Evolutionary conservation across 2,797 vertebrate species (phyloP), one percentile per base, ranked within the genome.

Genomic region (Sebastolobus altivelis): DNA sequence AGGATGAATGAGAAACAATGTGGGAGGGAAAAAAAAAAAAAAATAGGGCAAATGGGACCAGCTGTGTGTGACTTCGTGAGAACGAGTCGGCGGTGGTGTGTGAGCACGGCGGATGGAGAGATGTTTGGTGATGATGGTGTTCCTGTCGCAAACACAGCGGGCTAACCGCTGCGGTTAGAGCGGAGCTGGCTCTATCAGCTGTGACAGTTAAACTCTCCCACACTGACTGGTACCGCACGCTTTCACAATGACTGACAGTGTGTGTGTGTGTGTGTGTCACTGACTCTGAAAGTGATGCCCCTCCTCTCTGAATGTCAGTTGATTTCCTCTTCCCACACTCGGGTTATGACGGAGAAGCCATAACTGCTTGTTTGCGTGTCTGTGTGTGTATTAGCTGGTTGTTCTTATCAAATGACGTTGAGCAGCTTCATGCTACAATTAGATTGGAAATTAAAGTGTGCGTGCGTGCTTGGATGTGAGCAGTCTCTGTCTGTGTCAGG

Each of bases 241-340:
- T 95, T 94, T 94, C 92, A 87, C 65, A 89, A 89, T 93, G 89
- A 94, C 87, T 90, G 79, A 66, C 27, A 46, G 67, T 72, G 72
- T 65, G 61, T 67, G 76, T 81, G 58, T 54, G 67, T 72, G 72
- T 65, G 61, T 67, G 76, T 81, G 58, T 38, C 33, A 27, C 58
- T 12, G 56, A 25, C 37, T 72, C 70, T 83, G 82, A 82, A 83
- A 89, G 88, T 37, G 78, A 74, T 78, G 79, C 75, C 65, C 75
- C 72, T 18, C 11, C 31, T 9, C 54, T 63, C 61, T 49, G 77
- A 69, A 40, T 80, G 76, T 76, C 66, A 66, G 54, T 86, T 69
- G 65, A 67, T 87, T 83, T 93, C 78, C 56, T 87, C 83, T 86
- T 88, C 88, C 79, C 89, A 90, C 84, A 87, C 83, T 86, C 70